Evolutionary conservation across 2,888 invertebrate genomes (phyloP).

Genomic region (Cerastoderma edule): DNA sequence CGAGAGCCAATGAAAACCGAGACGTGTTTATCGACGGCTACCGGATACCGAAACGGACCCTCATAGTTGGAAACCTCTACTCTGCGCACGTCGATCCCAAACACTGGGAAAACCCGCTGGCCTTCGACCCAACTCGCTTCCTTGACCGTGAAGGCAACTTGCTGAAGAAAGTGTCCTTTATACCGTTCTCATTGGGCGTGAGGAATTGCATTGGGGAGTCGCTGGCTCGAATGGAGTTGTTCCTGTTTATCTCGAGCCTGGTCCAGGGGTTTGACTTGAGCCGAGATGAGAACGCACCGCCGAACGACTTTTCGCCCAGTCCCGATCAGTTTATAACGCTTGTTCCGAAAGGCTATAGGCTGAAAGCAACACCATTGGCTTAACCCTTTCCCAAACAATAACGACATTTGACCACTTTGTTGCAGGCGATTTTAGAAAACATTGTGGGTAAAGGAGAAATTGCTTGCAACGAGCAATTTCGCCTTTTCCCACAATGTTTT

Average conservation of each 20-base stretch:
- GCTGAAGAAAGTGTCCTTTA: background rate
- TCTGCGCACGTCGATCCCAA: conserved; percentile 16
- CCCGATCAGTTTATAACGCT: conserved; percentile 17
- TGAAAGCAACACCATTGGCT: background rate
- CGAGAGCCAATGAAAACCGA: background rate
- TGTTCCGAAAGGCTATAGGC: background rate
- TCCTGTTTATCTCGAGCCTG: conserved; percentile 10
- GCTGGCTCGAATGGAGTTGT: conserved; percentile 18
- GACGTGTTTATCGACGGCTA: conserved; percentile 11
- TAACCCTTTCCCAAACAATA: too few relatives aligned
- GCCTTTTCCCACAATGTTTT: too few relatives aligned
- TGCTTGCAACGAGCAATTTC: too few relatives aligned
- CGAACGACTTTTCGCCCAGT: conserved; percentile 4
- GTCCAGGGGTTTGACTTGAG: conserved; percentile 17
- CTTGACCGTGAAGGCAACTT: conserved; percentile 4
- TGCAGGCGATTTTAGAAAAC: too few relatives aligned
- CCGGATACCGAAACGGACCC: conserved; percentile 1
- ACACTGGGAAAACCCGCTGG: conserved; percentile 15
- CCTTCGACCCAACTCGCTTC: conserved; percentile 18
- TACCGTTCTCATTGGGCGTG: conserved; percentile 11
- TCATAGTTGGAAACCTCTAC: conserved; percentile 4
- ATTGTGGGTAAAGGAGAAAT: too few relatives aligned
- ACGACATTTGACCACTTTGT: too few relatives aligned
- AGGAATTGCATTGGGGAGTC: conserved; percentile 22
- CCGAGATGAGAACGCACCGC: background rate